Evolutionary conservation across 2,797 vertebrate species (phyloP).

Genomic region (Silurus aristotelis): DNA sequence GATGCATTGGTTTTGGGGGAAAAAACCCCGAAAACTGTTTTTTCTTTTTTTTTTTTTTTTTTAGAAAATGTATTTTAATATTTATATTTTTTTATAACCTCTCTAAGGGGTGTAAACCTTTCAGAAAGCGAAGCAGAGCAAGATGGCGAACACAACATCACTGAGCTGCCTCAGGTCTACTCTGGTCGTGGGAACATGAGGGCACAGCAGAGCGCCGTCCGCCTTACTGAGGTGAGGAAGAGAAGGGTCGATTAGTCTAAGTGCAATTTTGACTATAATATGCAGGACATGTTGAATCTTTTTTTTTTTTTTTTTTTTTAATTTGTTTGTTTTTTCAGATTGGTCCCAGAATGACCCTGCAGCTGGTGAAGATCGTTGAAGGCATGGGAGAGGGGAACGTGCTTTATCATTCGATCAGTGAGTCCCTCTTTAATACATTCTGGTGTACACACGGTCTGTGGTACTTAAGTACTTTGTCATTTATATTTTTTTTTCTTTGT

Average conservation of each 20-base stretch:
- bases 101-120: slow-evolving; percentile 81
- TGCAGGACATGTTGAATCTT: neutral
- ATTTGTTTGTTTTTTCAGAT: slow-evolving; percentile 75
- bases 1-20: slow-evolving; percentile 27
- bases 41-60: neutral
- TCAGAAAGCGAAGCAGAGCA: slow-evolving; percentile 92
- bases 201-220: slow-evolving; percentile 87
- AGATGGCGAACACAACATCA: slow-evolving; percentile 88
- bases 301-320: neutral
- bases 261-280: neutral
- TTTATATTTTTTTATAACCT: too few relatives aligned
- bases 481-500: neutral
- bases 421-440: slow-evolving; percentile 56
- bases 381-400: slow-evolving; percentile 84
- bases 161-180: slow-evolving; percentile 84
- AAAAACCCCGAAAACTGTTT: too few relatives aligned
- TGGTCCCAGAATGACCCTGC: slow-evolving; percentile 87
- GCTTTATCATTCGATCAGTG: slow-evolving; percentile 83
- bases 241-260: neutral
- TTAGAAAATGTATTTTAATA: neutral
- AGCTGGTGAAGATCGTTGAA: slow-evolving; percentile 88
- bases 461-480: neutral
- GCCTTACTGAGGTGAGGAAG: slow-evolving; percentile 84
- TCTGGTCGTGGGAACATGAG: slow-evolving; percentile 91
- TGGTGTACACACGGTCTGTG: neutral